Percentiles rank a stretch among this genome's conserved stretches.
These are phyloP conservation scores for honey bee (Apis mellifera) DNA, from an alignment of 1,140 invertebrate genomes.

Conservation along the genomic window DNA sequence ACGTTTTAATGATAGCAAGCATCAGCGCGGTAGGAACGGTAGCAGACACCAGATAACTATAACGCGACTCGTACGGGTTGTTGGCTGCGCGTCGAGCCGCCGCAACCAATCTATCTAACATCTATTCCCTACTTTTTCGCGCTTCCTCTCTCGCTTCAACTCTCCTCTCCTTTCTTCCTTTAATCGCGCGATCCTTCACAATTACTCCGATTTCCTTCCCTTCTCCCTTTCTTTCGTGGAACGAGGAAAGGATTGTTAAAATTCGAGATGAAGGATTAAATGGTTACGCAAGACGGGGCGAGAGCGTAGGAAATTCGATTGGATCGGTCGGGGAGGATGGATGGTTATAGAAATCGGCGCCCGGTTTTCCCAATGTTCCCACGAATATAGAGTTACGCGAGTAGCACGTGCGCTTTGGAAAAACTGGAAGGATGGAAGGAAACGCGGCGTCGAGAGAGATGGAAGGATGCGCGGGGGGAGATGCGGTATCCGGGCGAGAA, in stretches of 20 bases:
- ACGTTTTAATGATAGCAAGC: conserved; percentile 78
- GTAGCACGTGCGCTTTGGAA: neutral
- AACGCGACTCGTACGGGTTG: conserved; percentile 63
- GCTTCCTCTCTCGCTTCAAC: conserved; percentile 16
- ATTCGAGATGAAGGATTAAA: too few species aligned
- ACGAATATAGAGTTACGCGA: too few species aligned
- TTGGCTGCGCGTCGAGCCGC: conserved; percentile 57
- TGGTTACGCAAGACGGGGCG: too few species aligned
- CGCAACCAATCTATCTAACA: conserved; percentile 32
- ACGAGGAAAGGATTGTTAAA: too few species aligned
- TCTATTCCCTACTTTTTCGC: conserved; percentile 27
- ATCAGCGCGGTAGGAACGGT: conserved; percentile 45
- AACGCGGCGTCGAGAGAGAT: neutral
- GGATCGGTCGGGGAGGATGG: too few species aligned
- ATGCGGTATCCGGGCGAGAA: conserved; percentile 23
- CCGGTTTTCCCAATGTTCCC: too few species aligned
- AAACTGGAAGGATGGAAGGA: neutral
- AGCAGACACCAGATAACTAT: conserved; percentile 31
- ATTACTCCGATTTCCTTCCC: neutral
- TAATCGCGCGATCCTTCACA: conserved; percentile 3
- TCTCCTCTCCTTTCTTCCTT: conserved; percentile 1
- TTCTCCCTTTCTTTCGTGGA: neutral
- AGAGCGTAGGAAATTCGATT: too few species aligned
- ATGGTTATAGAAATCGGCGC: too few species aligned
- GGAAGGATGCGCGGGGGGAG: neutral